Percentiles rank a stretch among this genome's conserved stretches.
These are phyloP conservation scores for Sympetrum striolatum DNA, from an alignment of 2,888 invertebrate genomes.

Conservation along the genomic window DNA sequence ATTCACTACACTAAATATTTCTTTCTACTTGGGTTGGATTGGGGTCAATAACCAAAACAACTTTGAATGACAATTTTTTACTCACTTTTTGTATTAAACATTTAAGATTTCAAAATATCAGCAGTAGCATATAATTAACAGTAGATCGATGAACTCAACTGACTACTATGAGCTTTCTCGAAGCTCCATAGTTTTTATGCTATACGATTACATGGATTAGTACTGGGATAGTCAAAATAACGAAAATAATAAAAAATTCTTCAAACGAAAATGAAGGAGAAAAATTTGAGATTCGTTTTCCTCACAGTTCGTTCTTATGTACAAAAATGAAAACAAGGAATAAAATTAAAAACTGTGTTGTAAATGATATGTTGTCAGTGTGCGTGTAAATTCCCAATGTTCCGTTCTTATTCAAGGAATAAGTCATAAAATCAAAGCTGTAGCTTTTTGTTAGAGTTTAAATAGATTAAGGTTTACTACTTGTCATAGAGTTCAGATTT, in stretches of 20 bases:
- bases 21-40: neutral
- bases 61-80: slow-evolving; percentile 14
- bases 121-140: neutral
- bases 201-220: neutral
- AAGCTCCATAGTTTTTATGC: neutral
- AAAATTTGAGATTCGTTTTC: neutral
- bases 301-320: no score
- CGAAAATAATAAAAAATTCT: neutral
- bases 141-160: neutral
- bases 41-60: slow-evolving; percentile 1
- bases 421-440: no score
- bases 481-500: no score
- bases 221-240: neutral
- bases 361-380: no score
- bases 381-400: no score
- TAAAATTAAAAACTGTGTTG: no score
- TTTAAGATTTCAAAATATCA: slow-evolving; percentile 34
- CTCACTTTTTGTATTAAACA: slow-evolving; percentile 37
- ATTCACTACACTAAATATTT: no score
- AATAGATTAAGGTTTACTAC: no score
- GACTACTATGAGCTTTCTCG: neutral
- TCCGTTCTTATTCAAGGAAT: no score
- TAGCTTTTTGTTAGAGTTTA: no score
- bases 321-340: no score
- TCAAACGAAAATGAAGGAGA: neutral